Conservation (phyloP, 1,140 invertebrate species). For the Oryctes rhinoceros region DNA sequence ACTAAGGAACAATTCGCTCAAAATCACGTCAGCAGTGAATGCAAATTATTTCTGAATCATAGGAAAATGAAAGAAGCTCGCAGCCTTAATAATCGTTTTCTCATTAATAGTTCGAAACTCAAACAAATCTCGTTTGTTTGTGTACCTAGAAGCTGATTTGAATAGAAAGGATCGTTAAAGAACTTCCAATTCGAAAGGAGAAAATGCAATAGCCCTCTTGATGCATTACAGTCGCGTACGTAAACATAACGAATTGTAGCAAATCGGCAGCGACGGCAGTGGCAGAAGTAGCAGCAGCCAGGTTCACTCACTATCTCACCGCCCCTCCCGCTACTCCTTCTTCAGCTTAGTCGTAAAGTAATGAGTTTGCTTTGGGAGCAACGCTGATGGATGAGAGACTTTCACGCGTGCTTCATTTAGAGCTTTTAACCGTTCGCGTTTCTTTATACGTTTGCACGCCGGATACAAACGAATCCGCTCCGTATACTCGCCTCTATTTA, state of each 20-base stretch:
- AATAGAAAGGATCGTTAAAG: constrained; percentile 44
- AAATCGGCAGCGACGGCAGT: constrained; percentile 44
- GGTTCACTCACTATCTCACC: background rate
- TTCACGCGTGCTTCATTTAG: constrained; percentile 54
- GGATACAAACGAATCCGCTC: constrained; percentile 36
- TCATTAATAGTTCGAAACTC: constrained; percentile 40
- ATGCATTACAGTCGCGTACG: constrained; percentile 49
- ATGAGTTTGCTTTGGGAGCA: constrained; percentile 53
- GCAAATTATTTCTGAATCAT: constrained; percentile 5
- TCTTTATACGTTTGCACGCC: constrained; percentile 39
- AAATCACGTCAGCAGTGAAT: too few species aligned
- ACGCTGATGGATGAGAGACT: constrained; percentile 50
- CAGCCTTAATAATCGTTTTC: constrained; percentile 7
- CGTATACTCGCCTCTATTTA: constrained; percentile 26
- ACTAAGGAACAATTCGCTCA: too few species aligned
- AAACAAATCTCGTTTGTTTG: constrained; percentile 26
- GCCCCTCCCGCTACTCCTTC: background rate
- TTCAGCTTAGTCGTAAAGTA: constrained; percentile 51
- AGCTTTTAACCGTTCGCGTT: constrained; percentile 50
- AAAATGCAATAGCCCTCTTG: constrained; percentile 49
- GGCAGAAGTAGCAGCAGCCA: background rate
- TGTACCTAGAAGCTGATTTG: constrained; percentile 41
- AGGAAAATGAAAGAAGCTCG: background rate
- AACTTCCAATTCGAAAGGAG: constrained; percentile 49
- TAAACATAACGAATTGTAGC: constrained; percentile 53